Evolutionary conservation across 2,797 vertebrate species (phyloP), one percentile per base, ranked within the genome.

Genomic region (Gymnocypris eckloni): DNA sequence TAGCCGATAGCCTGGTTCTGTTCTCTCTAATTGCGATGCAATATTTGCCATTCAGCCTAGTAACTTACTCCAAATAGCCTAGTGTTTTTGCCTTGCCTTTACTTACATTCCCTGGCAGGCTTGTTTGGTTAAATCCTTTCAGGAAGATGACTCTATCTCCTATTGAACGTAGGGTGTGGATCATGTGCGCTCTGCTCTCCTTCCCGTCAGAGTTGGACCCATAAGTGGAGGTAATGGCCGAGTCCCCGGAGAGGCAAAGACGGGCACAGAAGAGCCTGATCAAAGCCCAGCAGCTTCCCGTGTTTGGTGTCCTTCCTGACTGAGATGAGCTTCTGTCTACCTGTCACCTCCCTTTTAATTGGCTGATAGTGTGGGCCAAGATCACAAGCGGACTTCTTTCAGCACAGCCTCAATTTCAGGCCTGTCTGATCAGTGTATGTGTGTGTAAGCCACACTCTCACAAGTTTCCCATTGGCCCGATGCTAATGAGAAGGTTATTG

Each of bases 391-490:
- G 15, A 41, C 39, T 82, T 79, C 88, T 77, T 52, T 89, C 80
- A 41, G 1, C 39, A 88, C 86, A 76, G 56, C 86, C 87, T 79
- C 69, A 82, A 89, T 75, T 61, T 83, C 85, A 16, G 33, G 82
- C 76, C 54, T 89, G 88, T 92, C 88, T 87, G 81, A 92, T 90
- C 85, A 54, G 39, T 86, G 81, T 85, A 84, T 71, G 59, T 67
- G 73, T 73, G 89, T 91, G 92, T 92, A 93, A 92, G 90, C 90
- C 92, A 93, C 92, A 90, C 90, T 92, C 89, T 89, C 72, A 88
- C 90, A 93, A 92, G 92, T 91, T 92, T 90, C 92, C 91, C 91
- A 91, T 92, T 92, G 90, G 87, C 88, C 87, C 91, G 87, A 89
- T 89, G 92, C 94, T 94, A 93, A 94, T 82, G 59, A 93, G 91